phyloP scores from a whole-genome alignment of 2,113 vertebrate species.

The Otis tarda region DNA sequence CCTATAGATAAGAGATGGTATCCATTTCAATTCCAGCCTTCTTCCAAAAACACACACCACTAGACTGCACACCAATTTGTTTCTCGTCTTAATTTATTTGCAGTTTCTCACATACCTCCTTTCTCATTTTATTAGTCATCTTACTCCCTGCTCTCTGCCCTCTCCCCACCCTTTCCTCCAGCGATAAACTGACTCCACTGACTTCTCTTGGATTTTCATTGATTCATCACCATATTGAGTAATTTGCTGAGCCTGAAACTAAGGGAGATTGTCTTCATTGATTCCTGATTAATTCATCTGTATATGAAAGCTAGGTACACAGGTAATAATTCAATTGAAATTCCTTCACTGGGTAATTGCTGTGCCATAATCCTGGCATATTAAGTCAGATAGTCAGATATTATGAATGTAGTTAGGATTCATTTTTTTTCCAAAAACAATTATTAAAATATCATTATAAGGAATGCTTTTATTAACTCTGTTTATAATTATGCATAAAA shows the following conservation, averaged over 20 bases:
- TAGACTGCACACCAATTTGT: not conserved
- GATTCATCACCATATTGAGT: not conserved
- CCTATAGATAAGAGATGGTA: not conserved
- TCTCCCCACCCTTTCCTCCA: not conserved
- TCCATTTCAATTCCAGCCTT: not conserved
- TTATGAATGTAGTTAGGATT: not conserved
- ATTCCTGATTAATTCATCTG: slow-evolving; percentile 28
- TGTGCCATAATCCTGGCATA: not conserved
- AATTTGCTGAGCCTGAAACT: slow-evolving; percentile 22
- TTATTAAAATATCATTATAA: not conserved
- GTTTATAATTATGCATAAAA: not conserved
- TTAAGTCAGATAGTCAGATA: slow-evolving; percentile 25
- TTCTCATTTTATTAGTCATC: slow-evolving; percentile 7
- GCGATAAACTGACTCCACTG: not conserved
- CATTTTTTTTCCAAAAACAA: not conserved
- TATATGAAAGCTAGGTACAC: slow-evolving; percentile 25
- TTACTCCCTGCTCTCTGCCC: not conserved
- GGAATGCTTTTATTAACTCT: not conserved
- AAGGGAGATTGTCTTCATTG: slow-evolving; percentile 20
- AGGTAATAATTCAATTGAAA: slow-evolving; percentile 49
- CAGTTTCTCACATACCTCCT: not conserved
- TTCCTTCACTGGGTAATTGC: slow-evolving; percentile 25
- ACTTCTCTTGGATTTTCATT: slow-evolving; percentile 1
- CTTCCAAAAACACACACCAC: not conserved
- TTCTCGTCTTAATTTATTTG: not conserved